Base-by-base conservation (phyloP, 2,888 invertebrate species). In the Drosophila barbarae region DNA sequence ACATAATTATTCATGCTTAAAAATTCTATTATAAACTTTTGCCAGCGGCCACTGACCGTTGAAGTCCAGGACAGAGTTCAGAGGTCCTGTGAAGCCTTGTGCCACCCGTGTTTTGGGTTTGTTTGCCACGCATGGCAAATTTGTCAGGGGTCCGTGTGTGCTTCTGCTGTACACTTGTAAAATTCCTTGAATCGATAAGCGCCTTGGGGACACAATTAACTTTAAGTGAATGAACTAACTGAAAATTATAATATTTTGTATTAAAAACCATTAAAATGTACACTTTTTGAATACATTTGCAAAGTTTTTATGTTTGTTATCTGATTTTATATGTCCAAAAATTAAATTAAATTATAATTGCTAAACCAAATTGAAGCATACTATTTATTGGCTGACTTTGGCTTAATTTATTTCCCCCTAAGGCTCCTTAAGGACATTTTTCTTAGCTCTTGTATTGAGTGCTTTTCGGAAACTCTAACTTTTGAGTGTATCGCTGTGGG, bases 11-110 rank as follows among this genome's bases (percentile, higher is more conserved):
- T 74, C 69, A 78, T 74, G 79, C 76, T 60, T 71, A 65, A 70
- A 74, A 84, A 82, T 84, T 76, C 61, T 72, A 85, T 82, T 72
- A 74, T 58, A 71, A 86, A 86, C 71, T 86, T 85, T 69, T 53
- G 44, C 50, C 44, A 34, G 42, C 26, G 34, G 47, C 42, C 47
- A 55, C 41, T 55, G 59, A 57, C 54, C 58, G 53, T 39, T 39
- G n/a, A 8, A 10, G 23, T 13, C 12, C 38, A 21, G 42, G 41
- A 49, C 35, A 2, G 9, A 28, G 60, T 26, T 26, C 9, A 28
- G n/a, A 35, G 41, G 23, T 47, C 21, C n/a, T 36, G 34, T 12
- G 18, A 34, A 21, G 18, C 15, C 38, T 34, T 35, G 21, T 28
- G 44, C 15, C 28, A 26, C 15, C 46, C 53, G 23, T 61, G 49